Evolutionary conservation across 2,113 vertebrate genomes (phyloP).

Genomic region (Pomatorhinus ruficollis): DNA sequence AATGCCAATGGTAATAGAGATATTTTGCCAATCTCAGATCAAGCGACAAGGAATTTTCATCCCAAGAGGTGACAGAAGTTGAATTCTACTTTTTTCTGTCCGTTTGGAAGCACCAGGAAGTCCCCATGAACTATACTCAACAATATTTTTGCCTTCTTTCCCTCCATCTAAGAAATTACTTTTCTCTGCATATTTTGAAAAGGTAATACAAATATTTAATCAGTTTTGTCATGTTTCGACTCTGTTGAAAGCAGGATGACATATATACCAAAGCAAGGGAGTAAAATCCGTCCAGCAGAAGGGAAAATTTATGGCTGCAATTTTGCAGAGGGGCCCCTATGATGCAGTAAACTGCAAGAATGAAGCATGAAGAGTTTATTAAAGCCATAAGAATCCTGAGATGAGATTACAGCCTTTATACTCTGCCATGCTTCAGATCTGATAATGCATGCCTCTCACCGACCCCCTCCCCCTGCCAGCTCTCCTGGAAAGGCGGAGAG

Average conservation of each 20-base stretch:
- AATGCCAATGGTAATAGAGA: conserved; percentile 58
- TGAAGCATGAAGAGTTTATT: conserved; percentile 73
- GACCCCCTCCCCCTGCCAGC: background rate
- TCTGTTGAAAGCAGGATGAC: conserved; percentile 56
- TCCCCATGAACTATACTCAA: background rate
- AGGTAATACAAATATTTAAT: conserved; percentile 65
- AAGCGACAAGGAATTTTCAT: conserved; percentile 13
- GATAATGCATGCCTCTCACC: conserved; percentile 17
- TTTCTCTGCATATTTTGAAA: conserved; percentile 21
- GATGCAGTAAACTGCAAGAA: conserved; percentile 67
- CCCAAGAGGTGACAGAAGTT: background rate
- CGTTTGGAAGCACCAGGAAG: background rate
- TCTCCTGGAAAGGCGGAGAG: background rate
- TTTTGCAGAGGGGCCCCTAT: conserved; percentile 61
- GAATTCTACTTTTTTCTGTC: background rate
- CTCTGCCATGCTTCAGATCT: conserved; percentile 20
- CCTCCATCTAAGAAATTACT: background rate
- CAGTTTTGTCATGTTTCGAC: conserved; percentile 51
- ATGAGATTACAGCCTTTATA: conserved; percentile 63
- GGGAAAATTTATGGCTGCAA: conserved; percentile 68
- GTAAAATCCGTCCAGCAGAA: conserved; percentile 62
- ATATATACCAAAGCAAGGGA: conserved; percentile 51
- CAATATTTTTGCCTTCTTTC: background rate
- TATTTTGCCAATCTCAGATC: conserved; percentile 34
- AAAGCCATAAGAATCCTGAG: conserved; percentile 69